Percentiles rank a stretch among this genome's conserved stretches.
phyloP scores from a whole-genome alignment of 2,888 invertebrate genomes.

The Chloroclysta siterata region DNA sequence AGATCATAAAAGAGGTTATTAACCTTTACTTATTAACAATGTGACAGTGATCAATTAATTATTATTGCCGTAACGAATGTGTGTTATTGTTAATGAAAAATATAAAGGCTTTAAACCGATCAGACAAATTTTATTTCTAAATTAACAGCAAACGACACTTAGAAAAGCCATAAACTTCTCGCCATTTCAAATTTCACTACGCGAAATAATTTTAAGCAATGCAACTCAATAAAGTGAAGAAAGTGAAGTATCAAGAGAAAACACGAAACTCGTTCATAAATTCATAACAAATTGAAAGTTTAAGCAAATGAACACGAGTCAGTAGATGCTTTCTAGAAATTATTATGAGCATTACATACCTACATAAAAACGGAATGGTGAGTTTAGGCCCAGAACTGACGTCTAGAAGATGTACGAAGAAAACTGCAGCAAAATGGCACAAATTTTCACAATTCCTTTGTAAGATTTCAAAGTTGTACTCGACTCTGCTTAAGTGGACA shows the following conservation, averaged over 20 bases:
- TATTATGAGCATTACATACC: slow-evolving; percentile 60
- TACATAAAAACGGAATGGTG: slow-evolving; percentile 50
- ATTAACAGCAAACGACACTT: slow-evolving; percentile 16
- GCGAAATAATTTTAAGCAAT: slow-evolving; percentile 30
- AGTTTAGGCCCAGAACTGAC: slow-evolving; percentile 34
- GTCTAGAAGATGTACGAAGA: not conserved
- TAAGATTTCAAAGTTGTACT: not conserved
- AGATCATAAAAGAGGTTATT: no score
- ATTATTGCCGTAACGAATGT: not conserved
- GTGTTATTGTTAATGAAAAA: not conserved
- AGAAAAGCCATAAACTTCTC: slow-evolving; percentile 10
- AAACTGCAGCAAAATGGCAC: no score
- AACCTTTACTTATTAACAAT: no score
- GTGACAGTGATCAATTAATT: no score
- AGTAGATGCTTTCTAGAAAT: slow-evolving; percentile 77
- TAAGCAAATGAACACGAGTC: slow-evolving; percentile 72
- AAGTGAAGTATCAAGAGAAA: slow-evolving; percentile 61
- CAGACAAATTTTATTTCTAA: slow-evolving; percentile 12
- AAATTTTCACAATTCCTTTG: not conserved
- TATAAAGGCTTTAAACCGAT: not conserved
- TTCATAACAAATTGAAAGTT: slow-evolving; percentile 79
- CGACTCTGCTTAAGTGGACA: not conserved
- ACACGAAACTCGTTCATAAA: slow-evolving; percentile 61
- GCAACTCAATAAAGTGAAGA: slow-evolving; percentile 41
- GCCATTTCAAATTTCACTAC: slow-evolving; percentile 27